Base-by-base conservation (phyloP, 2,888 invertebrate species). In the Campopleginae sp. region DNA sequence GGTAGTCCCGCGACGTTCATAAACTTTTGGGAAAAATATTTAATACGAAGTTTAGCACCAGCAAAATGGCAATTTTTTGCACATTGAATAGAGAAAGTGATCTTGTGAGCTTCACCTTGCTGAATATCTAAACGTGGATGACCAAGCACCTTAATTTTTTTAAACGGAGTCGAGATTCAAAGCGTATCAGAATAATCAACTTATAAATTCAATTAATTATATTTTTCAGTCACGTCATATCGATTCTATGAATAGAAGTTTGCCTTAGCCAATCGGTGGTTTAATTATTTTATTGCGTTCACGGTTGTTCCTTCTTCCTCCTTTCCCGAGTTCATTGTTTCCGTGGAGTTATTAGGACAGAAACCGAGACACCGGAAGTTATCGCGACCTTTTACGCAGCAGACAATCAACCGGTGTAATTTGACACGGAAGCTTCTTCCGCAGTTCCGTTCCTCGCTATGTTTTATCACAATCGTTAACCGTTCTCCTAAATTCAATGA, bases 291-390 rank as follows among this genome's bases (percentile, higher is more conserved):
- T 12, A 54, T 33, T 31, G 33, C 44, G 14, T 44, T n/a, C 14
- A 38, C 72, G 72, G 54, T 6, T 23, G 19, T 38, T 31, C 14
- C 27, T 27, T 27, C 58, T 5, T 12, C 1, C 14, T 27, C 27
- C 23, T 27, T 58, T 33, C 38, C 42, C 65, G 65, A 31, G 72
- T 61, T 80, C 42, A 68, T 51, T 65, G 58, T 70, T 77, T 42
- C 54, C 12, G 5, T 17, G n/a, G 84, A 66, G 68, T 80, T n/a
- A 46, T 31, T 51, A 46, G n/a, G 46, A 58, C 54, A 14, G 42
- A 46, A 54, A 46, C 54, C 74, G 61, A 68, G 80, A 68, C 63
- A 70, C 85, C 85, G 85, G 85, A 85, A 75, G 75, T 78, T 63
- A 65, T 44, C 46, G 63, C 46, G 38, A 27, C 44, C 38, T 70